Conservation (phyloP, 2,888 invertebrate genomes). For the Zootermopsis nevadensis region DNA sequence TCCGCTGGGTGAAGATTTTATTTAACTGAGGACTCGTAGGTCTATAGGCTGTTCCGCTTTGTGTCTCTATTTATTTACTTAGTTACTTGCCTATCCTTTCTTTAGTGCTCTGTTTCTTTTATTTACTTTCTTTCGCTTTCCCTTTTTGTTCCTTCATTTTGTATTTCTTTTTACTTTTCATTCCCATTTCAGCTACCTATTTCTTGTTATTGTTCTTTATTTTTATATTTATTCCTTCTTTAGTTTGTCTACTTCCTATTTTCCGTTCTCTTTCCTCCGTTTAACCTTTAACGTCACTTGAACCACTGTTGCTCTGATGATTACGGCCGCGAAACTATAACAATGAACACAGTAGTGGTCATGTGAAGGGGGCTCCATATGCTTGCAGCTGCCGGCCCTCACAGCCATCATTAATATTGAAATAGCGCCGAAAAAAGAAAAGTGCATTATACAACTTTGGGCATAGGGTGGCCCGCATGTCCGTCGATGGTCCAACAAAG, state of each 20-base stretch:
- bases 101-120: not conserved
- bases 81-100: not conserved
- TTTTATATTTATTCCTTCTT: not conserved
- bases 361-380: not conserved
- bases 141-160: not conserved
- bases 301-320: not conserved
- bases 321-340: not conserved
- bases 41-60: no score
- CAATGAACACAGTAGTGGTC: conserved; percentile 9
- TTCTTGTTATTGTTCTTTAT: not conserved
- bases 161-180: not conserved
- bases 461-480: not conserved
- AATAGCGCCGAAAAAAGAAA: conserved; percentile 11
- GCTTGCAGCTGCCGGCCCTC: not conserved
- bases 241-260: not conserved
- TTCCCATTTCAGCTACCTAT: no score
- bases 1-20: no score
- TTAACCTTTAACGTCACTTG: not conserved
- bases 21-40: no score
- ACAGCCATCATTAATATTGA: not conserved
- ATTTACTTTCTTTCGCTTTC: not conserved
- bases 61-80: not conserved
- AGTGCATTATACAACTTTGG: not conserved
- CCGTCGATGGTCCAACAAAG: no score
- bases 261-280: not conserved